Evolutionary conservation across 2,797 vertebrate genomes (phyloP).

Genomic region (Epinephelus awoara): DNA sequence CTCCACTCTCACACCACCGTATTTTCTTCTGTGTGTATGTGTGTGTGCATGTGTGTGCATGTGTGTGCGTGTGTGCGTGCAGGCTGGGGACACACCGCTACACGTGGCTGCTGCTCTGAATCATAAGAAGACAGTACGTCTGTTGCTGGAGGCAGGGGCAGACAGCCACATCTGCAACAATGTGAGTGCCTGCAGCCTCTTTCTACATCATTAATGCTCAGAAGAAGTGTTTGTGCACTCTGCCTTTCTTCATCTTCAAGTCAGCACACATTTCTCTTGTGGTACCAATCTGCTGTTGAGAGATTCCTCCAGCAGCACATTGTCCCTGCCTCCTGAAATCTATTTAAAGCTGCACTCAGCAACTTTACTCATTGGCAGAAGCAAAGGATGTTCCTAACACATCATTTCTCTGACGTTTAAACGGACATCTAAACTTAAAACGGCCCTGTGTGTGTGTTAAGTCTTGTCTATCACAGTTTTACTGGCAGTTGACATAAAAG

Average conservation of each 20-base stretch:
- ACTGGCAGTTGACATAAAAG: no score
- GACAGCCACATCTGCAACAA: slow-evolving; percentile 90
- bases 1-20: not conserved
- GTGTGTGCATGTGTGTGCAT: slow-evolving; percentile 9
- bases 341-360: not conserved
- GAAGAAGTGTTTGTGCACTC: not conserved
- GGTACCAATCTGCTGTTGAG: not conserved
- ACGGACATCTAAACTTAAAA: no score
- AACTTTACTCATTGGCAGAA: not conserved
- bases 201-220: slow-evolving; percentile 36
- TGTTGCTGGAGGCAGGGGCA: slow-evolving; percentile 94
- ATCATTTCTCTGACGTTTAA: no score
- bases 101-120: slow-evolving; percentile 95
- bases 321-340: not conserved
- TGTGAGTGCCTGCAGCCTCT: slow-evolving; percentile 75
- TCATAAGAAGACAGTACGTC: slow-evolving; percentile 94
- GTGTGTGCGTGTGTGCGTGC: slow-evolving; percentile 21
- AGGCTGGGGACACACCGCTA: slow-evolving; percentile 94
- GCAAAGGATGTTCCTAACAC: no score
- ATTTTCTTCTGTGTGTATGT: slow-evolving; percentile 4
- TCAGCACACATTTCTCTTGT: slow-evolving; percentile 17
- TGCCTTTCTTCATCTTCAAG: not conserved
- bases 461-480: no score
- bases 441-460: no score
- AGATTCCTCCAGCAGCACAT: not conserved